Evolutionary conservation across 2,888 invertebrate genomes (phyloP).

Genomic region (Machimus rusticus): DNA sequence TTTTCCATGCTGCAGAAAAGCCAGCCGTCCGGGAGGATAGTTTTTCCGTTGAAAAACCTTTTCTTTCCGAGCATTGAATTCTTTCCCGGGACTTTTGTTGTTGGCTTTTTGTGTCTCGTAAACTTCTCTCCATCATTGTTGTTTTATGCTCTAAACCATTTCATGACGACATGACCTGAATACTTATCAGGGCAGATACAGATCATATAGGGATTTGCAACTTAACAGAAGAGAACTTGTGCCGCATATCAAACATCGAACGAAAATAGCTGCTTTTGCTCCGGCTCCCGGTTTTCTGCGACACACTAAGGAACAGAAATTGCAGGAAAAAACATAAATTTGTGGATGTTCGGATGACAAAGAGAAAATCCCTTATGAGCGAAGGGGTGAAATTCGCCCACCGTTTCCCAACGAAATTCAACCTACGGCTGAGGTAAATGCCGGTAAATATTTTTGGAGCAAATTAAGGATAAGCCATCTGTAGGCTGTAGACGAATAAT

Average conservation of each 20-base stretch:
- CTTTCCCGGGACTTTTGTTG: constrained; percentile 2
- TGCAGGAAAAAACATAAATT: constrained; percentile 31
- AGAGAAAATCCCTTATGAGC: neutral
- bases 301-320: neutral
- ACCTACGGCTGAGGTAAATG: neutral
- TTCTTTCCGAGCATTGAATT: constrained; percentile 13
- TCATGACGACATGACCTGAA: constrained; percentile 43
- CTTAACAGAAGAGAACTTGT: constrained; percentile 46
- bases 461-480: neutral
- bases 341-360: constrained; percentile 14
- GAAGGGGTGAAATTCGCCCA: neutral
- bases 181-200: constrained; percentile 43
- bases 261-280: constrained; percentile 21
- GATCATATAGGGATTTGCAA: constrained; percentile 48
- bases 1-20: neutral
- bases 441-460: constrained; percentile 10
- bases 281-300: neutral
- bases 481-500: neutral
- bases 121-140: constrained; percentile 19
- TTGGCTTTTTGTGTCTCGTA: constrained; percentile 6
- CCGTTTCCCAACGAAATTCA: neutral
- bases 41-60: constrained; percentile 3
- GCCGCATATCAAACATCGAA: constrained; percentile 46
- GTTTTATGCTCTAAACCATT: constrained; percentile 34
- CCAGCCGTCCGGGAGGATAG: neutral